A percentile compares a stretch with the other conserved stretches of the same genome.
Conservation (phyloP, 2,888 invertebrate genomes). For the Nephrotoma guestfalica region DNA sequence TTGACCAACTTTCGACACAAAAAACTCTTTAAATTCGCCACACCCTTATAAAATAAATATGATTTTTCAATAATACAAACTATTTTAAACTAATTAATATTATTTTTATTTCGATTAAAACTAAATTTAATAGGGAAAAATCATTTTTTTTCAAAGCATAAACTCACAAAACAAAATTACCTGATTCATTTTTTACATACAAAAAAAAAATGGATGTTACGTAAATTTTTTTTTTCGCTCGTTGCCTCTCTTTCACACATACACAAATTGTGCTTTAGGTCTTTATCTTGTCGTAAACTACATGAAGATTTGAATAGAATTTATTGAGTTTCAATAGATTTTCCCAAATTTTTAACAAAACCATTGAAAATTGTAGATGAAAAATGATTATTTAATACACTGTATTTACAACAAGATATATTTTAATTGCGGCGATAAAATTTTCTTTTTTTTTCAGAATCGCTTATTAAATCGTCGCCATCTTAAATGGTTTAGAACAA, state of each 20-base stretch:
- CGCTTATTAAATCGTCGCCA: background rate
- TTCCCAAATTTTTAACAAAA: background rate
- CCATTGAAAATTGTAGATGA: background rate
- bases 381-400: background rate
- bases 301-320: background rate
- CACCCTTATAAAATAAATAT: background rate
- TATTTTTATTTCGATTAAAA: background rate
- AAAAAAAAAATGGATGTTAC: slow-evolving; percentile 1
- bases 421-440: background rate
- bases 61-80: background rate
- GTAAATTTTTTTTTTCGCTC: background rate
- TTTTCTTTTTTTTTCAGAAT: background rate
- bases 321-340: background rate
- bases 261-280: background rate
- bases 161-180: slow-evolving; percentile 1
- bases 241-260: background rate
- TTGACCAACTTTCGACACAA: background rate
- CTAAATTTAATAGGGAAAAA: background rate
- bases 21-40: slow-evolving; percentile 1
- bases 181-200: slow-evolving; percentile 6
- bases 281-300: background rate
- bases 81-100: background rate
- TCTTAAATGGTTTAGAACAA: slow-evolving; percentile 1
- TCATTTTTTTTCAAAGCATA: background rate
- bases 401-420: background rate